These are phyloP conservation scores for Zelostemma sp. DNA, from an alignment of 1,140 invertebrate genomes.

Conservation along the genomic window DNA sequence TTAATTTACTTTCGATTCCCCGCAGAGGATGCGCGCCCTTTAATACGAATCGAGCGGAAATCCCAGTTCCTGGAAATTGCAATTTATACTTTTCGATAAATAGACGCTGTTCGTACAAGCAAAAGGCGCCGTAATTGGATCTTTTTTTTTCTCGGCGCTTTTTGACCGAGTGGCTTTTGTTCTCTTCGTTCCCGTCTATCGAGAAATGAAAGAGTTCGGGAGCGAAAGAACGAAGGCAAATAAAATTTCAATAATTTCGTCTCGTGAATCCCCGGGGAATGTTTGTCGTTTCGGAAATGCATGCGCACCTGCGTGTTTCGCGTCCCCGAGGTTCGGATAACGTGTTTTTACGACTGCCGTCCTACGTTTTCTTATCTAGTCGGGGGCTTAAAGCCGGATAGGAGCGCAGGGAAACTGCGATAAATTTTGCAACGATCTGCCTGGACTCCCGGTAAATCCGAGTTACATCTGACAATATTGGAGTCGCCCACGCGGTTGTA, in stretches of 20 bases:
- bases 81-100: conserved; percentile 3
- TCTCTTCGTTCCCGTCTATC: too few relatives aligned
- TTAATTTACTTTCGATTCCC: conserved; percentile 3
- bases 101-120: background rate
- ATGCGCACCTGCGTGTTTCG: background rate
- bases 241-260: too few relatives aligned
- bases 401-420: background rate
- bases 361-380: conserved; percentile 8
- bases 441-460: conserved; percentile 3
- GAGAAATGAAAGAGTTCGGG: too few relatives aligned
- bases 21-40: background rate
- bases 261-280: too few relatives aligned
- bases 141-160: too few relatives aligned
- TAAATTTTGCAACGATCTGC: conserved; percentile 17
- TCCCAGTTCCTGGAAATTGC: conserved; percentile 10
- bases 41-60: conserved; percentile 6
- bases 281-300: background rate
- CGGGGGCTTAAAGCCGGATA: conserved; percentile 1
- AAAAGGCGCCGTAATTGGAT: too few relatives aligned
- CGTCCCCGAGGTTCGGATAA: background rate
- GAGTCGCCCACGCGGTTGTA: conserved; percentile 12
- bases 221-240: too few relatives aligned
- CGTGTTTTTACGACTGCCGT: conserved; percentile 9
- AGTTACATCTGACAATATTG: conserved; percentile 11
- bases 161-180: too few relatives aligned